Percentiles rank a stretch among this genome's conserved stretches.
Conservation (phyloP, 2,797 vertebrate species). For the Paratrypauchen microcephalus region DNA sequence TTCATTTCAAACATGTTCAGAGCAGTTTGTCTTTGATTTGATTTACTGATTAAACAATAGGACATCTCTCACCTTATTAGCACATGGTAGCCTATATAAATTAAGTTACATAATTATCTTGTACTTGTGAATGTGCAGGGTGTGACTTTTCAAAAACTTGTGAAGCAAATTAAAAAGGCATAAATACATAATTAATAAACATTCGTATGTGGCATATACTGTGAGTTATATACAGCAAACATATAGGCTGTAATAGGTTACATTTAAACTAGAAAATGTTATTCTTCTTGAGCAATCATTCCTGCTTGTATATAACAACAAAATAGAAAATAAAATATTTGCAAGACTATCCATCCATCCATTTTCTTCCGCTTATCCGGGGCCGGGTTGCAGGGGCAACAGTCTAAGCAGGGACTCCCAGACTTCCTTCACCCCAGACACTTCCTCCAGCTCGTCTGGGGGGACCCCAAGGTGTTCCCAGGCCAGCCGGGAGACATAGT, state of each 20-base stretch:
- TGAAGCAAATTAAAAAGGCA: background rate
- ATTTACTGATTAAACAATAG: background rate
- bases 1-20: constrained; percentile 1
- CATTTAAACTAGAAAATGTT: background rate
- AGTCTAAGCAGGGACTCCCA: too few relatives aligned
- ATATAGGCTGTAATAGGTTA: too few relatives aligned
- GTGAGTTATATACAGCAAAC: background rate
- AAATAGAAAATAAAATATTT: too few relatives aligned
- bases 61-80: background rate
- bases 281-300: background rate
- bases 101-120: background rate
- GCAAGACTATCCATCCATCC: too few relatives aligned
- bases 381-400: too few relatives aligned
- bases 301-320: too few relatives aligned
- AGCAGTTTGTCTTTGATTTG: background rate
- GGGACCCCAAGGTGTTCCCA: too few relatives aligned
- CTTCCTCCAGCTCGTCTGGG: too few relatives aligned
- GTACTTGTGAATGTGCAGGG: constrained; percentile 1
- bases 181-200: constrained; percentile 29
- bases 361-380: too few relatives aligned
- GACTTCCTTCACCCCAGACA: too few relatives aligned
- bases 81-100: background rate
- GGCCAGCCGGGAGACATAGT: too few relatives aligned
- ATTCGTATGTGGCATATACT: constrained; percentile 20
- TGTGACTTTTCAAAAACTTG: background rate